Conservation (phyloP, 2,888 invertebrate genomes). For the Tetranychus piercei region DNA sequence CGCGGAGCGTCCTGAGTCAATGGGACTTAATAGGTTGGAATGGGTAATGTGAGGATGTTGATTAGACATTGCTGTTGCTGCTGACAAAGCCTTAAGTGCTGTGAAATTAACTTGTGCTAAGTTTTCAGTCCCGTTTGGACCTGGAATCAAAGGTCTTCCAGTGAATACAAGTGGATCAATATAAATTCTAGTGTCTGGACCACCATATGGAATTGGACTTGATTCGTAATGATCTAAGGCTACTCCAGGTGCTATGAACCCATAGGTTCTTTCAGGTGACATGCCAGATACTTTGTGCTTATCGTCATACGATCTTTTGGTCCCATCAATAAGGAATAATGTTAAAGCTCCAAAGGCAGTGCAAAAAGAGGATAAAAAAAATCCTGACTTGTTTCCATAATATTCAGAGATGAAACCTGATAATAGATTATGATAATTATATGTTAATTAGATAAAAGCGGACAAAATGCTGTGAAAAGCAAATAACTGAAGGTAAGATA, state of each 20-base stretch:
- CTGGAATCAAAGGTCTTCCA: background rate
- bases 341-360: slow-evolving; percentile 55
- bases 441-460: slow-evolving; percentile 16
- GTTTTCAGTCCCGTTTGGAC: slow-evolving; percentile 1
- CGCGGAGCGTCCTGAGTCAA: background rate
- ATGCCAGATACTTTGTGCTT: background rate
- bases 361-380: slow-evolving; percentile 63
- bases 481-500: too few relatives aligned
- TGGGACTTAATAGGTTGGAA: background rate
- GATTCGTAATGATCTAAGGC: background rate
- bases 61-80: background rate
- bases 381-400: slow-evolving; percentile 57
- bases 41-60: background rate
- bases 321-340: slow-evolving; percentile 60
- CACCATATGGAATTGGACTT: background rate
- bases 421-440: slow-evolving; percentile 24
- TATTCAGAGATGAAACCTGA: slow-evolving; percentile 59
- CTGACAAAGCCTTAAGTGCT: background rate
- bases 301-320: slow-evolving; percentile 34
- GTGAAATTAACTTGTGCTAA: slow-evolving; percentile 1
- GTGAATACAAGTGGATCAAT: slow-evolving; percentile 2
- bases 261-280: background rate
- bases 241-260: background rate
- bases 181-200: background rate
- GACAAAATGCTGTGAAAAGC: too few relatives aligned